A percentile compares a stretch with the other conserved stretches of the same genome.
Evolutionary conservation across 1,140 invertebrate species (phyloP).

Genomic region (Drosophila sproati): DNA sequence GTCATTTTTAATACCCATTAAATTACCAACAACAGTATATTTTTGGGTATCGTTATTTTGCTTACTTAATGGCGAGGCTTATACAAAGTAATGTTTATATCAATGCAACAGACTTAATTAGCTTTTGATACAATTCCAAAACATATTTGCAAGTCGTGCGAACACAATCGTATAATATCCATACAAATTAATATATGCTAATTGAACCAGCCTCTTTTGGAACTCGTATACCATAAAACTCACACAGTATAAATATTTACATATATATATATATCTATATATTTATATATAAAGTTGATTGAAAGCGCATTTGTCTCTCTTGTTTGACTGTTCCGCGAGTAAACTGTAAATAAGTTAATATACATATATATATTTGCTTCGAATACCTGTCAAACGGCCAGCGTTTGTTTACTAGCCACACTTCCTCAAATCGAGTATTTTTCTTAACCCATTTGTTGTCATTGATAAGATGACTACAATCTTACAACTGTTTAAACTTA

Average conservation of each 20-base stretch:
- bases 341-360: background rate
- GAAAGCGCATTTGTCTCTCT: background rate
- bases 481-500: constrained; percentile 21
- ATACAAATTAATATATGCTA: constrained; percentile 1
- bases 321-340: background rate
- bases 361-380: constrained; percentile 2
- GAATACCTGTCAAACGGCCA: constrained; percentile 17
- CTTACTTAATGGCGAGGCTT: too few species aligned
- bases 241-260: constrained; percentile 8
- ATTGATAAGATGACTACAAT: constrained; percentile 45
- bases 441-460: constrained; percentile 30
- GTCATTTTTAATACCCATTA: background rate
- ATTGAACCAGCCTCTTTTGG: background rate
- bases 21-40: background rate
- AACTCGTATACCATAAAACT: background rate
- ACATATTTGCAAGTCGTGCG: too few species aligned
- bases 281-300: too few species aligned
- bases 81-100: too few species aligned
- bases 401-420: background rate
- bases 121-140: too few species aligned
- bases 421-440: constrained; percentile 23
- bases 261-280: background rate
- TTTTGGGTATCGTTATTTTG: background rate
- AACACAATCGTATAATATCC: too few species aligned
- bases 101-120: too few species aligned